Percentiles rank a stretch among this genome's conserved stretches.
Conservation (phyloP, 2,113 vertebrate genomes). For the Anoura caudifer region DNA sequence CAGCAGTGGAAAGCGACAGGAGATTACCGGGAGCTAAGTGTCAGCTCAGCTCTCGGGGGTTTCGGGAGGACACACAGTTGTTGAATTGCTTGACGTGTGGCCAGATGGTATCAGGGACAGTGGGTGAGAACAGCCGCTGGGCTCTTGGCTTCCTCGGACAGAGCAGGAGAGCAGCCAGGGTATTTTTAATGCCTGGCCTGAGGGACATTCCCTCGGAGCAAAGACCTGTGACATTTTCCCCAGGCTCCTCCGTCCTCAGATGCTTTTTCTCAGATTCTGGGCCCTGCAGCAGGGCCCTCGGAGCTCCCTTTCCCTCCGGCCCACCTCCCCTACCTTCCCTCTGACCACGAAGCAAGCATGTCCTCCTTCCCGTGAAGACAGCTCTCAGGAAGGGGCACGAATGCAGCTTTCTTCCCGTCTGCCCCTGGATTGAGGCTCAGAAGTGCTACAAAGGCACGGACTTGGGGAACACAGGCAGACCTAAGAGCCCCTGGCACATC, state of each 20-base stretch:
- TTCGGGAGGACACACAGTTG: slow-evolving; percentile 48
- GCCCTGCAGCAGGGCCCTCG: background rate
- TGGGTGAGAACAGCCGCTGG: background rate
- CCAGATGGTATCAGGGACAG: slow-evolving; percentile 49
- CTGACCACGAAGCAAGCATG: background rate
- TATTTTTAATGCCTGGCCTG: background rate
- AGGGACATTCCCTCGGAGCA: background rate
- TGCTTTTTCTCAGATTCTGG: background rate
- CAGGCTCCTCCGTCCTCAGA: background rate
- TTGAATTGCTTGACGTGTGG: slow-evolving; percentile 2
- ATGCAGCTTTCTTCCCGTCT: background rate
- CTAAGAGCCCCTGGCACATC: no score
- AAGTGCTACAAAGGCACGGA: background rate
- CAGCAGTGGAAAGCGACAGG: slow-evolving; percentile 29
- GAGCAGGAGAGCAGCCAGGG: background rate
- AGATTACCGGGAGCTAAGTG: slow-evolving; percentile 60
- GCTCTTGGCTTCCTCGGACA: background rate
- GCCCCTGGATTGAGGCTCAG: background rate
- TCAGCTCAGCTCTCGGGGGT: slow-evolving; percentile 39
- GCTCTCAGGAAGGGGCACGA: no score
- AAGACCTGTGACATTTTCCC: background rate
- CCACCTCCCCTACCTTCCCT: background rate
- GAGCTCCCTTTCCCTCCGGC: background rate
- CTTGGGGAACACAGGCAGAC: background rate
- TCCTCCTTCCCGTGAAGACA: background rate